phyloP scores from a whole-genome alignment of 2,797 vertebrate species.

The Argyrosomus regius region DNA sequence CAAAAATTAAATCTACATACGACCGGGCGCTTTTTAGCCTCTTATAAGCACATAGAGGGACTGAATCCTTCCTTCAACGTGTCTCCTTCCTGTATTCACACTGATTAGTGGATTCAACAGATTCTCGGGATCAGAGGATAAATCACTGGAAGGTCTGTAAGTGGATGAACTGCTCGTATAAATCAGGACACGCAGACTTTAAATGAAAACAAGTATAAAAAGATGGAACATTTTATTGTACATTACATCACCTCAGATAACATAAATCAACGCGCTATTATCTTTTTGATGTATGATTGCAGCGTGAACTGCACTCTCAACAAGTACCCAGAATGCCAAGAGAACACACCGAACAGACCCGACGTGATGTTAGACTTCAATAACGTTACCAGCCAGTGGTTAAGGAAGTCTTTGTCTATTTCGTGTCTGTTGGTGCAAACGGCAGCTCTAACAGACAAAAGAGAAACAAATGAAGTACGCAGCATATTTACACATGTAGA shows the following conservation, averaged over 20 bases:
- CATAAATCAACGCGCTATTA: slow-evolving; percentile 47
- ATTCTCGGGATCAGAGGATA: slow-evolving; percentile 15
- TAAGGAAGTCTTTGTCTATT: too few relatives aligned
- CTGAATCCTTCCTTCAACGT: not conserved
- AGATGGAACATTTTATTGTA: slow-evolving; percentile 37
- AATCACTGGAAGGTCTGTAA: slow-evolving; percentile 1
- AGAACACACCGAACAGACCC: not conserved
- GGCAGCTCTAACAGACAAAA: too few relatives aligned
- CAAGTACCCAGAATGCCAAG: slow-evolving; percentile 15
- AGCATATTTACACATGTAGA: too few relatives aligned
- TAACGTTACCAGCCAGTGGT: too few relatives aligned
- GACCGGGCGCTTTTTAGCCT: not conserved
- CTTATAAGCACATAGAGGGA: accelerated
- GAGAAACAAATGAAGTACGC: too few relatives aligned
- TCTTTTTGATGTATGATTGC: slow-evolving; percentile 45
- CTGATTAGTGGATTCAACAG: not conserved
- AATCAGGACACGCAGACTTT: slow-evolving; percentile 36
- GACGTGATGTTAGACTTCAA: too few relatives aligned
- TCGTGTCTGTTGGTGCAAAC: too few relatives aligned
- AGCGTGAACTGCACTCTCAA: slow-evolving; percentile 8
- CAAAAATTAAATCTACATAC: not conserved
- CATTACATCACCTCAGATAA: slow-evolving; percentile 41
- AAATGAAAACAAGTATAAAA: slow-evolving; percentile 53
- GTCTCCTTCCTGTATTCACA: not conserved
- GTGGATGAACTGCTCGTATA: slow-evolving; percentile 25